Evolutionary conservation across 2,888 invertebrate species (phyloP).

Genomic region (Pimpla rufipes): DNA sequence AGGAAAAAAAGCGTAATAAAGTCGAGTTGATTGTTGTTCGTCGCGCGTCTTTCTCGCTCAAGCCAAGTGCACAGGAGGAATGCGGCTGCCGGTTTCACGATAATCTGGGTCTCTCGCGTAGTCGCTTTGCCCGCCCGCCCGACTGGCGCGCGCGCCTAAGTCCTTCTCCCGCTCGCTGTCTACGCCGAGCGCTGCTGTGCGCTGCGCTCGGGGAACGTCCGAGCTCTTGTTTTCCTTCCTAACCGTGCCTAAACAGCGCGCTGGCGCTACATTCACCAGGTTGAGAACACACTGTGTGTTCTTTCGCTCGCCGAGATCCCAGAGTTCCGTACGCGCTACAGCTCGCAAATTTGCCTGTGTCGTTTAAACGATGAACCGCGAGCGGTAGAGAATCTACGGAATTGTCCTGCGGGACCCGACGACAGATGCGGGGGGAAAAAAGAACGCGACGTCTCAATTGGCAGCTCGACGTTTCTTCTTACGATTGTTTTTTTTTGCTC

Average conservation of each 20-base stretch:
- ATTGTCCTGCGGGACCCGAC: not conserved
- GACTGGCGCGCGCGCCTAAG: conserved; percentile 37
- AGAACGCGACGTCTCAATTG: no score
- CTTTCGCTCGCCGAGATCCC: conserved; percentile 21
- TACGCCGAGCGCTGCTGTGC: conserved; percentile 19
- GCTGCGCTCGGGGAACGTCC: not conserved
- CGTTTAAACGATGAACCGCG: no score
- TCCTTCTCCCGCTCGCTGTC: conserved; percentile 35
- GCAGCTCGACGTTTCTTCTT: no score
- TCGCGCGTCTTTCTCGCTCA: conserved; percentile 51
- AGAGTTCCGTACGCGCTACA: conserved; percentile 49
- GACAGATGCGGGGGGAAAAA: no score
- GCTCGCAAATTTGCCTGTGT: conserved; percentile 46
- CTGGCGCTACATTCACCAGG: conserved; percentile 77
- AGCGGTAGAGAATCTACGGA: no score
- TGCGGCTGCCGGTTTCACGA: conserved; percentile 82
- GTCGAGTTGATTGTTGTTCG: conserved; percentile 49
- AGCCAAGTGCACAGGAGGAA: conserved; percentile 77
- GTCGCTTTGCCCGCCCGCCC: no score
- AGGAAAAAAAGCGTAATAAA: conserved; percentile 27
- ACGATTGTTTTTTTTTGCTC: no score
- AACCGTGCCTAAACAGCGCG: conserved; percentile 8
- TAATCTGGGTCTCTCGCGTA: conserved; percentile 79
- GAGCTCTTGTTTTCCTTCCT: conserved; percentile 36
- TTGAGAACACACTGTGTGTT: conserved; percentile 78